These are phyloP conservation scores for Manis pentadactyla DNA, from an alignment of 2,797 vertebrate species.

Conservation along the genomic window DNA sequence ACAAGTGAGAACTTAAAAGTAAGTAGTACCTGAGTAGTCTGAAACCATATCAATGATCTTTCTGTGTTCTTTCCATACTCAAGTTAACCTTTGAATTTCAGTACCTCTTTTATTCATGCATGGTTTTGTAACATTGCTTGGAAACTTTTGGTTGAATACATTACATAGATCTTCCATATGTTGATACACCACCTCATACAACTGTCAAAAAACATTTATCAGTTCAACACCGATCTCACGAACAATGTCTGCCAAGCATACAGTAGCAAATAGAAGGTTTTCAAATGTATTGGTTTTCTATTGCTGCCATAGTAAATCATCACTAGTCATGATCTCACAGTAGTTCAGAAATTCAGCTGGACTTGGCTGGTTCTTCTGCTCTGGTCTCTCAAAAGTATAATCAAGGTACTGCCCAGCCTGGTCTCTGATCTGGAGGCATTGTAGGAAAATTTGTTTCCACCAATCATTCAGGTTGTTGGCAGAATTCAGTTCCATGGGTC, in stretches of 20 bases:
- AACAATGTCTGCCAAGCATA: not conserved
- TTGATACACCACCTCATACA: not conserved
- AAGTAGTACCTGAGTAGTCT: not conserved
- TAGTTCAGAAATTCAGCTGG: not conserved
- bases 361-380: not conserved
- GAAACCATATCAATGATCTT: not conserved
- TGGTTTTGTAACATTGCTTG: constrained; percentile 18
- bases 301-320: not conserved
- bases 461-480: not conserved
- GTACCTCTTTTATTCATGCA: not conserved
- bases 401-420: not conserved
- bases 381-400: not conserved
- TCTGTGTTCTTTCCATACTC: not conserved
- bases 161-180: not conserved
- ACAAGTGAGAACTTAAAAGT: not conserved
- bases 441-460: not conserved
- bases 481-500: not conserved
- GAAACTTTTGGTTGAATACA: not conserved
- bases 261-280: not conserved
- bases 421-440: not conserved
- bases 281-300: not conserved
- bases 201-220: not conserved
- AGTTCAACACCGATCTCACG: not conserved
- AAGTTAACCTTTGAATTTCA: not conserved
- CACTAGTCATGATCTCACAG: not conserved